Base-by-base conservation (phyloP, 1,140 invertebrate species). In the Drosophila ironensis region DNA sequence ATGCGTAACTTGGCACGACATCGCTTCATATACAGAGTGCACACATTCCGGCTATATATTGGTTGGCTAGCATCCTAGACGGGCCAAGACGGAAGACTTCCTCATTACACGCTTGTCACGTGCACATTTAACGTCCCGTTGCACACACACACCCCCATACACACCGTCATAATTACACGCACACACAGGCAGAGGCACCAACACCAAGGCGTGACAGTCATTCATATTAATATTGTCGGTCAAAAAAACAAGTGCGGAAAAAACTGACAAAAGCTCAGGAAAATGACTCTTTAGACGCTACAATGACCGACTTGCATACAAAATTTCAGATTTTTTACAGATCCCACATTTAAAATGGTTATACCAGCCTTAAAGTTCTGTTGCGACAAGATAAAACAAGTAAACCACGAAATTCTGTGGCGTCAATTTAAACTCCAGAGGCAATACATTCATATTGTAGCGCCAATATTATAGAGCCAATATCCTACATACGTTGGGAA, bases 31-130 rank as follows among this genome's bases (percentile, higher is more conserved):
- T 51, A 50, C 53, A 52, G 30, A n/a, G n/a, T n/a, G n/a, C 47
- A 68, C 48, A 53, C 60, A 46, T 33, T 16, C 56, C 30, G 40
- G 48, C 54, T 48, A 44, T 74, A 70, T 70, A 75, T 75, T 76
- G 70, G 52, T 61, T 53, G 35, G 52, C 30, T 56, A 41, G 30
- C 51, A n/a, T 47, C 22, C 54, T 37, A 46, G 57, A 51, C 52
- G 47, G 53, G 25, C 56, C 50, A 74, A 75, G 76, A 81, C 76
- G 60, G 71, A 81, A 81, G 72, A 81, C 72, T 81, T 81, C 54
- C 77, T 82, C 72, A 84, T 84, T 77, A 74, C 72, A 84, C 78
- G 78, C 78, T 84, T 77, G 78, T 84, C 78, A 84, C 78, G 73
- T 84, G 64, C 78, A 78, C 72, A 84, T 77, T 84, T 84, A 77